A percentile compares a stretch with the other conserved stretches of the same genome.
Conservation (phyloP, 1,140 invertebrate genomes). For the Bilobella aurantiaca region DNA sequence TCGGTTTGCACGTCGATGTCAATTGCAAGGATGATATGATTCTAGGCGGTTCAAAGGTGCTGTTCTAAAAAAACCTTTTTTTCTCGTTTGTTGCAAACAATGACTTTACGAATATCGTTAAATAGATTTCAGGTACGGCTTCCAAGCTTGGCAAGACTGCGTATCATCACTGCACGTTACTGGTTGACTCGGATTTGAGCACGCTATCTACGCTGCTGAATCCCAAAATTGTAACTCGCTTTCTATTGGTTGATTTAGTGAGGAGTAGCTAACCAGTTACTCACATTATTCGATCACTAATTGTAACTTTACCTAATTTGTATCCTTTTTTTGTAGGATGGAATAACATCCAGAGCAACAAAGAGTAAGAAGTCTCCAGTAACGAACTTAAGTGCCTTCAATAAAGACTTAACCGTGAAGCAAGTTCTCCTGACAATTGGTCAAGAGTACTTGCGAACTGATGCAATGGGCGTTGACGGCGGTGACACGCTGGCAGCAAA, state of each 20-base stretch:
- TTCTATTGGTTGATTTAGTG: slow-evolving; percentile 8
- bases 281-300: not conserved
- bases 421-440: slow-evolving; percentile 60
- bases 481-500: slow-evolving; percentile 53
- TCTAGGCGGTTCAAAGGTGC: slow-evolving; percentile 69
- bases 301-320: not conserved
- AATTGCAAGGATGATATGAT: slow-evolving; percentile 72
- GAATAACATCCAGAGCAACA: slow-evolving; percentile 68
- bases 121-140: slow-evolving; percentile 78
- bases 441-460: slow-evolving; percentile 67
- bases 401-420: slow-evolving; percentile 56
- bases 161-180: slow-evolving; percentile 89
- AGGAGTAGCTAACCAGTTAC: not conserved
- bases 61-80: no score
- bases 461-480: slow-evolving; percentile 54
- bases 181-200: slow-evolving; percentile 69
- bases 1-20: slow-evolving; percentile 60
- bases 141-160: slow-evolving; percentile 75
- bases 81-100: not conserved
- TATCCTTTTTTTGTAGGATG: slow-evolving; percentile 42
- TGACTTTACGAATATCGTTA: not conserved
- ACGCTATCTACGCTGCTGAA: slow-evolving; percentile 46
- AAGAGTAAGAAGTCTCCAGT: slow-evolving; percentile 66
- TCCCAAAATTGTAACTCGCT: slow-evolving; percentile 34
- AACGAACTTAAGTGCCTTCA: slow-evolving; percentile 61